These are phyloP conservation scores for Falco columbarius DNA, from an alignment of 2,797 vertebrate genomes.

Conservation along the genomic window DNA sequence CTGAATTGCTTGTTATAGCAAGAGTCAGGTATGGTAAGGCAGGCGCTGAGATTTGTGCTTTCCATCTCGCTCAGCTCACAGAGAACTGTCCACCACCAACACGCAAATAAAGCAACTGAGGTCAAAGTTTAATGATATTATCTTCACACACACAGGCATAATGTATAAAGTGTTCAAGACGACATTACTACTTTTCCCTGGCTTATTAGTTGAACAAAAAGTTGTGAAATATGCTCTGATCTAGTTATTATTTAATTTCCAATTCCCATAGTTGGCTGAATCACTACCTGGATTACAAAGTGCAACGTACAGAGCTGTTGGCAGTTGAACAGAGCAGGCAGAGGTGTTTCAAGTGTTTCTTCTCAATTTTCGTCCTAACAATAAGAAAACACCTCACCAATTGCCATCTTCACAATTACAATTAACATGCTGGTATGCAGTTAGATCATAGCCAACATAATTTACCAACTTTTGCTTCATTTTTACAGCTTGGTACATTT, in stretches of 20 bases:
- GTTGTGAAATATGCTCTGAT: not conserved
- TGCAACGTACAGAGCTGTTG: not conserved
- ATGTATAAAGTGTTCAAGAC: rapidly evolving
- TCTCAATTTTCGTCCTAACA: not conserved
- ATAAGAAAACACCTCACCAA: not conserved
- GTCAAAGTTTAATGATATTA: not conserved
- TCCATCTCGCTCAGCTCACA: not conserved
- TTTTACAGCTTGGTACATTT: not conserved
- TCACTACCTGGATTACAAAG: not conserved
- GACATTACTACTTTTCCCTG: not conserved
- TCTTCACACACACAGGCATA: not conserved
- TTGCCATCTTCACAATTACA: not conserved
- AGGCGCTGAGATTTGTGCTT: not conserved
- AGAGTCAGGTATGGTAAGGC: not conserved
- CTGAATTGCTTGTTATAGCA: not conserved
- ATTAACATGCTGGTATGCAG: not conserved
- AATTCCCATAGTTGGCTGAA: not conserved
- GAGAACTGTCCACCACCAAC: not conserved
- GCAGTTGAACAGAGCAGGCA: not conserved
- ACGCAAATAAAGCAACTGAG: not conserved
- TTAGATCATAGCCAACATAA: not conserved
- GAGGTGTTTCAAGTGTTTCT: not conserved
- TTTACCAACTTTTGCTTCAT: not conserved
- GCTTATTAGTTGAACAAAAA: not conserved
- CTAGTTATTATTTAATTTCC: not conserved